Base-by-base conservation (phyloP, 2,113 vertebrate species). In the Podarcis muralis region DNA sequence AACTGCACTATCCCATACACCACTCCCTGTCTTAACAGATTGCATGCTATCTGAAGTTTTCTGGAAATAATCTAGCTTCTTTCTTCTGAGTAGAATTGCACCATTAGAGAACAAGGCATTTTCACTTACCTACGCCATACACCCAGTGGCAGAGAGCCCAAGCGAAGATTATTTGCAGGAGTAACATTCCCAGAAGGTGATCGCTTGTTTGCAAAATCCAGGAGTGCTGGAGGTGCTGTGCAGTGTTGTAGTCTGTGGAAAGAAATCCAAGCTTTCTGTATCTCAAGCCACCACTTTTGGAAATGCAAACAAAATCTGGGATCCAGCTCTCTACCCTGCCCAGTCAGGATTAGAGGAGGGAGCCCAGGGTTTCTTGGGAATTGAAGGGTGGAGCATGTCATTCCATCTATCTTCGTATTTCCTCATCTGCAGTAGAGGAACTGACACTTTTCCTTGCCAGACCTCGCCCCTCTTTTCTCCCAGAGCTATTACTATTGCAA, bases 401-500 rank as follows among this genome's bases (percentile, higher is more conserved):
- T 72, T 83, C 90, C 89, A 88, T 84, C 89, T 77, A 91, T 83
- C 88, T 93, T 91, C 91, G 90, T 92, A 35, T 93, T 95, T 95
- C 94, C 94, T 96, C 8, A 87, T 37, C 18, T 86, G 0, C 1
- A 77, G 25, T 85, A 88, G 87, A 83, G 71, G 81, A 83, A 83
- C 75, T 69, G 85, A 0, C 95, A 93, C 93, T 94, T 77, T 95
- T 94, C 93, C 65, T 78, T 87, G 65, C 85, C 80, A 71, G 65
- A 23, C 85, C 53, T 57, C 22, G 23, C 81, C 43, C 23, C 48
- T 40, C 35, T 27, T 23, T 40, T 71, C 13, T 62, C 27, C 40
- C 77, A 22, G 4, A 40, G 59, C 40, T 6, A 1, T 48, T 11
- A 20, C 6, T 30, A 18, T 40, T 48, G 57, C 71, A 48, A 2